These are phyloP conservation scores for Centropus bengalensis DNA, from an alignment of 2,113 vertebrate genomes.

Conservation along the genomic window DNA sequence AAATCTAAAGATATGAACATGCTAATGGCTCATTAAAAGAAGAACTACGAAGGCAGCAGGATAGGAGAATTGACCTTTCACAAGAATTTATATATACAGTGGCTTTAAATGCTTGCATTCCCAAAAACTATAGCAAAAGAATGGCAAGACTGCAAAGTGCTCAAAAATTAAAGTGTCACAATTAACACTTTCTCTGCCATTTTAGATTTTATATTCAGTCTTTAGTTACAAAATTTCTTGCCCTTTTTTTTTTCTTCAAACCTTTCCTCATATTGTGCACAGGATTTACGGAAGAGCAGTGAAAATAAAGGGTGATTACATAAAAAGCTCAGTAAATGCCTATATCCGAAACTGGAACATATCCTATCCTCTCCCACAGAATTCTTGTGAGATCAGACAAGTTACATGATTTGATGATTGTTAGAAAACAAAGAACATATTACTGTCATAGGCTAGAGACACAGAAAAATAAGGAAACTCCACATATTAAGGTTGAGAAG, in stretches of 20 bases:
- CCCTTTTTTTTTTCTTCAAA: not conserved
- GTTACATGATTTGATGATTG: not conserved
- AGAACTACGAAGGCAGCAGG: not conserved
- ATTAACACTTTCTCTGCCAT: not conserved
- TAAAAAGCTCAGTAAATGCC: not conserved
- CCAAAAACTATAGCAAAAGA: not conserved
- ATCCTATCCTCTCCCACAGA: not conserved
- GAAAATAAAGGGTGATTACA: not conserved
- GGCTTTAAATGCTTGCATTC: not conserved
- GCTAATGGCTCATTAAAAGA: not conserved
- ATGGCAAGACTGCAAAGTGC: not conserved
- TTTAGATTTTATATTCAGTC: not conserved
- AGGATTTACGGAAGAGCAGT: not conserved
- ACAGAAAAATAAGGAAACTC: not conserved
- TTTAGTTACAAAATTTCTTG: not conserved
- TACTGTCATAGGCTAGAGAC: not conserved
- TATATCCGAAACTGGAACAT: not conserved
- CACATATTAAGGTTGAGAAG: not conserved
- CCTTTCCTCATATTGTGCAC: not conserved
- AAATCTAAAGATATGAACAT: not conserved
- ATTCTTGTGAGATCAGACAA: not conserved
- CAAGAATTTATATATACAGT: not conserved
- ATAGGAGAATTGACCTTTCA: not conserved
- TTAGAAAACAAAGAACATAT: not conserved
- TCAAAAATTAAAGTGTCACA: not conserved